Evolutionary conservation across 2,888 invertebrate genomes (phyloP).

Genomic region (Drosophila phalerata): DNA sequence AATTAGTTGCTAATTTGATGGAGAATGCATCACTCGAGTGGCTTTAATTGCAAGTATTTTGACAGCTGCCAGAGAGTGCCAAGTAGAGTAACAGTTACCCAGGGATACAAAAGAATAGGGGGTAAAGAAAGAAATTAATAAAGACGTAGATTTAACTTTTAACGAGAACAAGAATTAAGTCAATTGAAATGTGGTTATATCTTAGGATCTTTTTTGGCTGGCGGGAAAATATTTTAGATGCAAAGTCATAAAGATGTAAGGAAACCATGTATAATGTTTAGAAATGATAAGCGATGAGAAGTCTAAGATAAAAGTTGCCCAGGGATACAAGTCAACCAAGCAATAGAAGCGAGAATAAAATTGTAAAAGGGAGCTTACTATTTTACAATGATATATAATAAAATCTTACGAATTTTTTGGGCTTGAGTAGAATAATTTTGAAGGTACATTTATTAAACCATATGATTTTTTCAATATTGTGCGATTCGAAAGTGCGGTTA

Average conservation of each 20-base stretch:
- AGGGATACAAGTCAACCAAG: slow-evolving; percentile 4
- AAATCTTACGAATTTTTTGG: no score
- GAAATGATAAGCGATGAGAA: background rate
- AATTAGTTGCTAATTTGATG: slow-evolving; percentile 78
- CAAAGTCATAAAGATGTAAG: background rate
- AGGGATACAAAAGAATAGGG: background rate
- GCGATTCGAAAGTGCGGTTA: no score
- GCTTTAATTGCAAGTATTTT: slow-evolving; percentile 40
- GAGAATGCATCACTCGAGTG: slow-evolving; percentile 53
- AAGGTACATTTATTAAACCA: no score
- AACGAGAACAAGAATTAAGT: no score
- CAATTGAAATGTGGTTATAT: background rate
- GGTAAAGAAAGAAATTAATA: background rate
- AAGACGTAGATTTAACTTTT: background rate
- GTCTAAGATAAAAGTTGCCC: background rate
- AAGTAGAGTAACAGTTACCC: slow-evolving; percentile 16
- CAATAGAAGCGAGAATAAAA: background rate
- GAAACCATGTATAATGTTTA: background rate
- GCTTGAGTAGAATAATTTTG: no score
- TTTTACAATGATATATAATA: no score
- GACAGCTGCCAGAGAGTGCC: slow-evolving; percentile 9
- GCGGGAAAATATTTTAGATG: background rate
- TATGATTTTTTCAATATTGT: no score
- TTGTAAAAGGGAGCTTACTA: background rate
- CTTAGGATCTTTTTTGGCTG: background rate